These are phyloP conservation scores for Oncorhynchus tshawytscha DNA, from an alignment of 2,113 vertebrate species.

Conservation along the genomic window DNA sequence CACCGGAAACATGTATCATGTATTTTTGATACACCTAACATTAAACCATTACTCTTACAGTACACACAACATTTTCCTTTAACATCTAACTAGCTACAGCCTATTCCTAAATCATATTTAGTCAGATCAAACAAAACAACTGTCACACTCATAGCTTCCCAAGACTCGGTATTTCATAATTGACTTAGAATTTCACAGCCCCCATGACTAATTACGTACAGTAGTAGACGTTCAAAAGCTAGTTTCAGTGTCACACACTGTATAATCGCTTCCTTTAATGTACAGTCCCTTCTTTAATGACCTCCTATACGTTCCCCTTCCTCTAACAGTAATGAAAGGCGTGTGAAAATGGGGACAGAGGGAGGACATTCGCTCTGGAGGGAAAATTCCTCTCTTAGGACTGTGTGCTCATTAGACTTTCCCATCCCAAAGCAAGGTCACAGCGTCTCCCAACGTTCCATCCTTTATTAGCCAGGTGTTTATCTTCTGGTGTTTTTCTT, in stretches of 20 bases:
- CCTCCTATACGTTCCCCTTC: conserved; percentile 42
- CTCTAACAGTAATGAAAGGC: conserved; percentile 59
- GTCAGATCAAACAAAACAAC: conserved; percentile 58
- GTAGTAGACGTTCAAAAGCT: no score
- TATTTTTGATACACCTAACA: no score
- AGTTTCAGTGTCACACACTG: no score
- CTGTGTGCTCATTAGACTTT: conserved; percentile 70
- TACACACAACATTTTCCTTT: conserved; percentile 21
- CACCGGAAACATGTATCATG: no score
- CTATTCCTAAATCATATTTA: conserved; percentile 41
- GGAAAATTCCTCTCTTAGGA: conserved; percentile 52
- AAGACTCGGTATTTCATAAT: conserved; percentile 33
- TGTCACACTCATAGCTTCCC: conserved; percentile 57
- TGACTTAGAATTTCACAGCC: no score
- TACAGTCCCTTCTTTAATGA: no score
- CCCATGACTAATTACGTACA: no score
- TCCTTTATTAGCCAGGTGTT: conserved; percentile 68
- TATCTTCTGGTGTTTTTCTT: background rate
- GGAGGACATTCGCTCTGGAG: conserved; percentile 62
- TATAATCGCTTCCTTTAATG: no score
- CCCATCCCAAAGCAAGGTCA: conserved; percentile 68
- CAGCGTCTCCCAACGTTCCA: conserved; percentile 64
- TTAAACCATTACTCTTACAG: conserved; percentile 31
- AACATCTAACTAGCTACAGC: conserved; percentile 46
- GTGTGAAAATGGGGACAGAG: conserved; percentile 45